Evolutionary conservation across 1,140 invertebrate species (phyloP).

Genomic region (Drosophila orosa): DNA sequence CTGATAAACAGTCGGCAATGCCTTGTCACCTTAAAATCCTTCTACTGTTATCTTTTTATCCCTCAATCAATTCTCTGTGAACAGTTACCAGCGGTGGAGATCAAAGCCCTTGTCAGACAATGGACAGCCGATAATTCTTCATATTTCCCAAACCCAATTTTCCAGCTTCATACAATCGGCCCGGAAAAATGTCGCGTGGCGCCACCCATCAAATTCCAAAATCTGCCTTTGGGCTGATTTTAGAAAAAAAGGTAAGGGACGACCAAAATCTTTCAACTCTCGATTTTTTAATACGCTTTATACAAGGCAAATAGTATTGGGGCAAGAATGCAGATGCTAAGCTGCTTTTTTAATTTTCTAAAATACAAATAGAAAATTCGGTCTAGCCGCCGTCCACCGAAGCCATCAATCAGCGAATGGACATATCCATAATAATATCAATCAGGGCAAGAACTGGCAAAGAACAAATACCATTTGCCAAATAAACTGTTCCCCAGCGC

Average conservation of each 20-base stretch:
- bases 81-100: constrained; percentile 26
- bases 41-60: not conserved
- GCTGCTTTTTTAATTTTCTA: constrained; percentile 77
- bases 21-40: constrained; percentile 23
- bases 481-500: constrained; percentile 58
- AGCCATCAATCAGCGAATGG: constrained; percentile 67
- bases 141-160: constrained; percentile 1
- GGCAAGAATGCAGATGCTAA: constrained; percentile 46
- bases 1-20: too few species aligned
- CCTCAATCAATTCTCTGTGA: not conserved
- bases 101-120: constrained; percentile 67
- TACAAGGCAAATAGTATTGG: constrained; percentile 59
- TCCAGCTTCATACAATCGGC: constrained; percentile 40
- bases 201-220: constrained; percentile 44
- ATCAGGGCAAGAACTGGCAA: constrained; percentile 59
- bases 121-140: constrained; percentile 35
- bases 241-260: constrained; percentile 6
- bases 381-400: constrained; percentile 55
- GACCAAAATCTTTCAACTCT: constrained; percentile 41
- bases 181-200: constrained; percentile 80
- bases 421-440: constrained; percentile 67
- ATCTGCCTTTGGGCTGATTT: constrained; percentile 40
- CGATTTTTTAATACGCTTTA: constrained; percentile 65
- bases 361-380: constrained; percentile 55
- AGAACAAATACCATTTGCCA: constrained; percentile 80